phyloP scores from a whole-genome alignment of 2,888 invertebrate species.

The Conchocele bisecta region DNA sequence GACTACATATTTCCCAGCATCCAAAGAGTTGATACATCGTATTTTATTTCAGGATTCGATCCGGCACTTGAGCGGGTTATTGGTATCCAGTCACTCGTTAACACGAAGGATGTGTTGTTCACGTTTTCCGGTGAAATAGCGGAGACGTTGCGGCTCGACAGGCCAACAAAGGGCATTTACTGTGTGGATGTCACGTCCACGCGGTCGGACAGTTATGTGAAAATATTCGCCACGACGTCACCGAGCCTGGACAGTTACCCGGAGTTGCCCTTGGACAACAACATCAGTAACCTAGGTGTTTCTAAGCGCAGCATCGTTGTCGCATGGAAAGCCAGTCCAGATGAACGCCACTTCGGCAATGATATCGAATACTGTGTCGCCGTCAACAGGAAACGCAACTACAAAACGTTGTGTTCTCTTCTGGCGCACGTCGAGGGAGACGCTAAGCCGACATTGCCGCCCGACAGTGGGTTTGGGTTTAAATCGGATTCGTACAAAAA shows the following conservation, averaged over 20 bases:
- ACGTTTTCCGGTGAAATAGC: constrained; percentile 61
- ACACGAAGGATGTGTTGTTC: constrained; percentile 62
- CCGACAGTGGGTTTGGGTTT: constrained; percentile 77
- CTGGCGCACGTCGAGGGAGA: constrained; percentile 82
- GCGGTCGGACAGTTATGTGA: constrained; percentile 72
- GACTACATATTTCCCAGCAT: too few relatives aligned
- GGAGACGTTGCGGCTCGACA: constrained; percentile 58
- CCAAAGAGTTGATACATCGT: too few relatives aligned
- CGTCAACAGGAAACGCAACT: constrained; percentile 82
- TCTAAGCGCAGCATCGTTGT: constrained; percentile 51
- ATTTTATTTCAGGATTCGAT: constrained; percentile 8
- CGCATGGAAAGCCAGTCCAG: constrained; percentile 62
- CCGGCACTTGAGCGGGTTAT: not conserved
- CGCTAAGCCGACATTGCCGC: constrained; percentile 72
- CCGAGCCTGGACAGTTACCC: constrained; percentile 64
- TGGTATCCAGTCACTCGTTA: constrained; percentile 39
- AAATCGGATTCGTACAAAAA: constrained; percentile 68
- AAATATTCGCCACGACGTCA: constrained; percentile 71
- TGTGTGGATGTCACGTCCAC: constrained; percentile 70
- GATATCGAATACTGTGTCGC: constrained; percentile 84
- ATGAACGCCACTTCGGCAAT: constrained; percentile 62
- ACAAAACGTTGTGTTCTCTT: constrained; percentile 84
- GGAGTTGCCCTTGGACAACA: constrained; percentile 49
- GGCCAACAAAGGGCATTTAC: constrained; percentile 67
- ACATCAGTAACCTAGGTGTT: constrained; percentile 39